A percentile compares a stretch with the other conserved stretches of the same genome.
phyloP scores from a whole-genome alignment of 2,113 vertebrate species.

The Sceloporus tristichus region DNA sequence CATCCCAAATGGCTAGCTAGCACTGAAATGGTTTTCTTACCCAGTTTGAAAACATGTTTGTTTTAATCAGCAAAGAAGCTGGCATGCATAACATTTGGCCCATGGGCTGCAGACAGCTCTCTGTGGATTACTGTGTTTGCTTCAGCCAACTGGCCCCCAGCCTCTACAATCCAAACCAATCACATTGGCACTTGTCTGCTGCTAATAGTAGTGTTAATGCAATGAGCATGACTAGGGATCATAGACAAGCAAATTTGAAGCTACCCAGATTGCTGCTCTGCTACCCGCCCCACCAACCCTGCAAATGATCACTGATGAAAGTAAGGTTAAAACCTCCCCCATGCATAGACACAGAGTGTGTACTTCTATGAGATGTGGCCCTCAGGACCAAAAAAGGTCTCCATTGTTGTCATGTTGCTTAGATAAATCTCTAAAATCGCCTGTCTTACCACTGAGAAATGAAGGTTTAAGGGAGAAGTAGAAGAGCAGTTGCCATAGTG shows the following conservation, averaged over 20 bases:
- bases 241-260: not conserved
- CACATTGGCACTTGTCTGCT: not conserved
- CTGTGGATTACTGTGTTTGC: not conserved
- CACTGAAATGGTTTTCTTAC: not conserved
- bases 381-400: not conserved
- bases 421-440: not conserved
- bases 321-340: not conserved
- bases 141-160: too few species aligned
- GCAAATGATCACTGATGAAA: not conserved
- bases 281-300: not conserved
- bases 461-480: conserved; percentile 5
- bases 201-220: not conserved
- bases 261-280: not conserved
- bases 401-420: too few species aligned
- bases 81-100: not conserved
- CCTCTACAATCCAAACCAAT: not conserved
- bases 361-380: not conserved
- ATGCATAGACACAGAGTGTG: not conserved
- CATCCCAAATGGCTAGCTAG: not conserved
- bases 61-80: not conserved
- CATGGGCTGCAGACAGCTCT: not conserved
- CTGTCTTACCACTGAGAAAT: not conserved
- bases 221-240: too few species aligned
- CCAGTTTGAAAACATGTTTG: not conserved
- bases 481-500: conserved; percentile 63